Conservation (phyloP, 1,140 invertebrate species). For the Drosophila baimaii region DNA sequence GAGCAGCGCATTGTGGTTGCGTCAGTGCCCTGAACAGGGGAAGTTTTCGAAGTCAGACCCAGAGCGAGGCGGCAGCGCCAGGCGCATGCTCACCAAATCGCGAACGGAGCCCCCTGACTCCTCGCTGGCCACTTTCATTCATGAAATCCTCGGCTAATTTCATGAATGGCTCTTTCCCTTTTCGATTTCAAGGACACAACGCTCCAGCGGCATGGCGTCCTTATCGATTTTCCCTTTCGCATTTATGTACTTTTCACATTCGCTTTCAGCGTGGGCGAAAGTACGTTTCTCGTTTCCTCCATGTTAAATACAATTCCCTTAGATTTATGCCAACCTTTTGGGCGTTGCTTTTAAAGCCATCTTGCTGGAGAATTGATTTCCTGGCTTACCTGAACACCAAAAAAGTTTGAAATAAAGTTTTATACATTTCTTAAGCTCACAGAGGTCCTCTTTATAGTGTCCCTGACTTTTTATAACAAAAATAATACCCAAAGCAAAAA, state of each 20-base stretch:
- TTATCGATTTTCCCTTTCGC: constrained; percentile 70
- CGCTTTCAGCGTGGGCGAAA: constrained; percentile 42
- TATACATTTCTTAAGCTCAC: no score
- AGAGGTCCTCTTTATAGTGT: no score
- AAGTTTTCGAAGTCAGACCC: constrained; percentile 39
- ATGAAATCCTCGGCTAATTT: constrained; percentile 56
- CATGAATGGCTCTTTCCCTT: constrained; percentile 64
- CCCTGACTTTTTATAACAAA: no score
- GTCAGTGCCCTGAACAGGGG: constrained; percentile 61
- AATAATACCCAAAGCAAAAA: no score
- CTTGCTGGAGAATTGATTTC: not conserved
- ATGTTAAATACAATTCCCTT: constrained; percentile 25
- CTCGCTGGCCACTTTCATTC: constrained; percentile 52
- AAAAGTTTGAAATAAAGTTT: no score
- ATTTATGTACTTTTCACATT: constrained; percentile 34
- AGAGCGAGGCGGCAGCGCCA: not conserved
- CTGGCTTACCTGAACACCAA: not conserved
- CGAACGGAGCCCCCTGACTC: constrained; percentile 11
- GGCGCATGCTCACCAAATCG: constrained; percentile 50
- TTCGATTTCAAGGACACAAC: constrained; percentile 63
- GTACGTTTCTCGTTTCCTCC: constrained; percentile 13
- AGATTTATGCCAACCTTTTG: constrained; percentile 18
- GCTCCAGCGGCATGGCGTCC: constrained; percentile 53
- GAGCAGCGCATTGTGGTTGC: constrained; percentile 69
- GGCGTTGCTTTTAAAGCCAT: constrained; percentile 19